phyloP scores from a whole-genome alignment of 1,140 invertebrate genomes.

The Fopius arisanus region DNA sequence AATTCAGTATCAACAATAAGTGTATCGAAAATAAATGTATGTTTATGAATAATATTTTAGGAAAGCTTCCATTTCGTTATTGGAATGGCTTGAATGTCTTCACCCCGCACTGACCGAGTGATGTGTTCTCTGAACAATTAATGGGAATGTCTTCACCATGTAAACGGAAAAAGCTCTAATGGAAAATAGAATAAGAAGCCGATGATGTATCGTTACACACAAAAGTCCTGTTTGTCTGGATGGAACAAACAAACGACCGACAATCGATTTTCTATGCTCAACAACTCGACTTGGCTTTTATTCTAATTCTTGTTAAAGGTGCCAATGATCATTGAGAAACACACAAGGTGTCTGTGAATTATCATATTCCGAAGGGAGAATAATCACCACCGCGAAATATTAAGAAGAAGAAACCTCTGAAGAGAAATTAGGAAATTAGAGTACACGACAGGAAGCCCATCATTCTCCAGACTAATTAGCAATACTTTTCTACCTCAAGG shows the following conservation, averaged over 20 bases:
- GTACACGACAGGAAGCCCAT: conserved; percentile 14
- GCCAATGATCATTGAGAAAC: neutral
- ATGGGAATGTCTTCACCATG: too few species aligned
- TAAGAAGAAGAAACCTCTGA: neutral
- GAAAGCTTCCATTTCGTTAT: too few species aligned
- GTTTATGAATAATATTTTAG: too few species aligned
- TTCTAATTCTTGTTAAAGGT: neutral
- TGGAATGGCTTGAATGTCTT: too few species aligned
- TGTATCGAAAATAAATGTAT: too few species aligned
- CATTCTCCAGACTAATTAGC: conserved; percentile 14
- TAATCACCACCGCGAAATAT: neutral
- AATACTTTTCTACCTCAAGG: conserved; percentile 14
- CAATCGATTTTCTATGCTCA: conserved; percentile 12
- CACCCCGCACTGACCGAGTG: too few species aligned
- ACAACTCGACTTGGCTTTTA: neutral
- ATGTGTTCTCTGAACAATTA: too few species aligned
- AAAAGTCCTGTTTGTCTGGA: too few species aligned
- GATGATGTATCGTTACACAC: too few species aligned
- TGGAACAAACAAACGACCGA: conserved; percentile 19
- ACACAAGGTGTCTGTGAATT: neutral
- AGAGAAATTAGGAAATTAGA: conserved; percentile 1
- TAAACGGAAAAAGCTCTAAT: too few species aligned
- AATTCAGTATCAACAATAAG: too few species aligned
- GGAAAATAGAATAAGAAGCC: too few species aligned
- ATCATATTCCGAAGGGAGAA: neutral